phyloP scores from a whole-genome alignment of 2,113 vertebrate genomes.

The Zingel zingel region DNA sequence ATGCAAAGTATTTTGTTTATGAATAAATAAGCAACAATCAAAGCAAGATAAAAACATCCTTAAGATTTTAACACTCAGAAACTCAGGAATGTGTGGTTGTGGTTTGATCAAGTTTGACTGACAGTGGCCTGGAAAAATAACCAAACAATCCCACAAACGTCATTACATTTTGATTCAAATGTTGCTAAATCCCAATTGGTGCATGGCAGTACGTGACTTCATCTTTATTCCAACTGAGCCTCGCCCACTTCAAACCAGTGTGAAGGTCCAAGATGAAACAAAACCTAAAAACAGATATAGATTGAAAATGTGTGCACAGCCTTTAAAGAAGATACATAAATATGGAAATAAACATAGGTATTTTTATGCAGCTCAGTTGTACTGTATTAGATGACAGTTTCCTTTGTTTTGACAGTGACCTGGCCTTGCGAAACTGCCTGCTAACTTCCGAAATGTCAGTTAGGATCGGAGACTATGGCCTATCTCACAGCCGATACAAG shows the following conservation, averaged over 20 bases:
- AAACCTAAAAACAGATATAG: background rate
- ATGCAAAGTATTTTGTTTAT: background rate
- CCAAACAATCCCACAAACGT: too few species aligned
- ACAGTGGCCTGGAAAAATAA: background rate
- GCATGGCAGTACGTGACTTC: too few species aligned
- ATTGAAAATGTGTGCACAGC: background rate
- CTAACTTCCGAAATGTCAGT: conserved; percentile 94
- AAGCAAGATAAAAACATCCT: too few species aligned
- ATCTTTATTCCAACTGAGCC: too few species aligned
- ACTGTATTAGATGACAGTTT: conserved; percentile 7
- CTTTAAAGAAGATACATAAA: background rate
- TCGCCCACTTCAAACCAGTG: background rate
- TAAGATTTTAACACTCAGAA: too few species aligned
- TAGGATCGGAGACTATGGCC: conserved; percentile 96
- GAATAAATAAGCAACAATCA: background rate
- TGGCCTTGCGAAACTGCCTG: conserved; percentile 95
- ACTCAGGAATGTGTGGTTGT: background rate
- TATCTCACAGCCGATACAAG: conserved; percentile 95
- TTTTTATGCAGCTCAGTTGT: background rate
- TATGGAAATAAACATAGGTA: background rate
- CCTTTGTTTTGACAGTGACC: conserved; percentile 85
- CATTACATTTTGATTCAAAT: too few species aligned
- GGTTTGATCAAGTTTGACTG: background rate
- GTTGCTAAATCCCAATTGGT: too few species aligned
- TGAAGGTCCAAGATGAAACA: background rate